These are phyloP conservation scores for Calvadosia cruxmelitensis DNA, from an alignment of 30 jellyfish, hydroid and myxozoan genomes.

Conservation along the genomic window DNA sequence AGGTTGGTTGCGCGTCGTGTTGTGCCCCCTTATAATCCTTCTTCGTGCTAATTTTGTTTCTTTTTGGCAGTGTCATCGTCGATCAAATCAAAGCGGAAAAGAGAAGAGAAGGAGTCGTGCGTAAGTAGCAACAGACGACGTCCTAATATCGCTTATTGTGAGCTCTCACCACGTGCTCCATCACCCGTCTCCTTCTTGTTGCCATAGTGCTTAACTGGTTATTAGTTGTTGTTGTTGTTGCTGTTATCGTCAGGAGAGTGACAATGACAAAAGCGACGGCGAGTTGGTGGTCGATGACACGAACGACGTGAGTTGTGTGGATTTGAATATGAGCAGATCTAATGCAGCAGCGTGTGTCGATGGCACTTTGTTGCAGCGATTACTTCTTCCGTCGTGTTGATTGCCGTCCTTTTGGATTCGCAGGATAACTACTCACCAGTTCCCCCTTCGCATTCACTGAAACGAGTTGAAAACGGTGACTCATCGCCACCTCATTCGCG, in stretches of 20 bases:
- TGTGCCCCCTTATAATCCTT: not conserved
- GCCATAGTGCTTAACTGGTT: no score
- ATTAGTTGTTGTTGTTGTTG: no score
- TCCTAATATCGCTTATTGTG: not conserved
- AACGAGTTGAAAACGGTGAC: conserved; percentile 93
- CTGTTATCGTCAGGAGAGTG: conserved; percentile 84
- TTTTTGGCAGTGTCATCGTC: conserved; percentile 34
- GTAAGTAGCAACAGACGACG: conserved; percentile 9
- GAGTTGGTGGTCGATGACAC: conserved; percentile 95
- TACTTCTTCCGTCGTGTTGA: no score
- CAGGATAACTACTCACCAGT: conserved; percentile 90
- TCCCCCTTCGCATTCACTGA: conserved; percentile 29
- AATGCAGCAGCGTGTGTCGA: no score
- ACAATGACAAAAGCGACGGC: conserved; percentile 94
- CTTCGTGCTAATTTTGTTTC: not conserved
- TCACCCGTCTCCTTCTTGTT: not conserved
- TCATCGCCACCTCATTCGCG: conserved; percentile 73
- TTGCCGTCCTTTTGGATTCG: no score
- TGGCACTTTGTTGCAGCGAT: no score
- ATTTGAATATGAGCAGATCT: no score
- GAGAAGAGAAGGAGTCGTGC: conserved; percentile 65
- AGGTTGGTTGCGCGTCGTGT: no score
- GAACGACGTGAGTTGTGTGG: conserved; percentile 47
- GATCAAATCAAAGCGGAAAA: conserved; percentile 44
- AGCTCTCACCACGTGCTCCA: not conserved